Conservation (phyloP, 2,888 invertebrate species). For the Eucera pruinosa region DNA sequence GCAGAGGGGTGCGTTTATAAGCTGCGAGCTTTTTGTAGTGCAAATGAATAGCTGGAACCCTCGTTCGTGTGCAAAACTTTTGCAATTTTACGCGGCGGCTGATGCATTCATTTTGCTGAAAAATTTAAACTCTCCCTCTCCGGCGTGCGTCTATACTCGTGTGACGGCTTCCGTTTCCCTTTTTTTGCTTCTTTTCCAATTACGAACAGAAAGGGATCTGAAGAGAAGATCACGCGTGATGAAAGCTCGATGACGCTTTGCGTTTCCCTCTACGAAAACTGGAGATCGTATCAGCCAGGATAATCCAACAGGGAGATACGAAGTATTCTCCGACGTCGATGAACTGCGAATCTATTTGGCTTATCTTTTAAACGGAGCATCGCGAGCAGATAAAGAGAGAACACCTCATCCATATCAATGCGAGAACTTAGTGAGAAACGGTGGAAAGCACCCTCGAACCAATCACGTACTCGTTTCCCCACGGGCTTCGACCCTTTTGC, state of each 20-base stretch:
- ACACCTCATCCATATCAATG: conserved; percentile 74
- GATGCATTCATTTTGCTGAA: conserved; percentile 43
- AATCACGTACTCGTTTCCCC: conserved; percentile 57
- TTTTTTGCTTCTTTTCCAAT: background rate
- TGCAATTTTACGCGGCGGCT: conserved; percentile 56
- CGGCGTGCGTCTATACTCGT: background rate
- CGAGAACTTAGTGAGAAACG: conserved; percentile 52
- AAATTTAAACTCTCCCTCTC: conserved; percentile 27
- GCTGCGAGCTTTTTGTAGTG: conserved; percentile 57
- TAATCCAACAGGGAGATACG: conserved; percentile 18
- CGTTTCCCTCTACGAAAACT: background rate
- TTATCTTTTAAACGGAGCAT: conserved; percentile 70
- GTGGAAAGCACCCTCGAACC: conserved; percentile 45
- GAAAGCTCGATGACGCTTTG: conserved; percentile 5
- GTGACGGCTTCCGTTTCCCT: background rate
- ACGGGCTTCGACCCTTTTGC: conserved; percentile 10
- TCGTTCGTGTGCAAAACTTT: conserved; percentile 54
- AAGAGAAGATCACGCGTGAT: background rate
- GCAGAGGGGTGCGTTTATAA: conserved; percentile 52
- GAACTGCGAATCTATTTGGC: conserved; percentile 69
- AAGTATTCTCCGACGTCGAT: conserved; percentile 15
- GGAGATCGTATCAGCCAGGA: conserved; percentile 33
- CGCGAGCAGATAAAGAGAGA: conserved; percentile 52
- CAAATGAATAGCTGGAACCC: conserved; percentile 53
- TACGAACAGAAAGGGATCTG: background rate